phyloP scores from a whole-genome alignment of 2,888 invertebrate genomes.

The Adelognathus sp. region DNA sequence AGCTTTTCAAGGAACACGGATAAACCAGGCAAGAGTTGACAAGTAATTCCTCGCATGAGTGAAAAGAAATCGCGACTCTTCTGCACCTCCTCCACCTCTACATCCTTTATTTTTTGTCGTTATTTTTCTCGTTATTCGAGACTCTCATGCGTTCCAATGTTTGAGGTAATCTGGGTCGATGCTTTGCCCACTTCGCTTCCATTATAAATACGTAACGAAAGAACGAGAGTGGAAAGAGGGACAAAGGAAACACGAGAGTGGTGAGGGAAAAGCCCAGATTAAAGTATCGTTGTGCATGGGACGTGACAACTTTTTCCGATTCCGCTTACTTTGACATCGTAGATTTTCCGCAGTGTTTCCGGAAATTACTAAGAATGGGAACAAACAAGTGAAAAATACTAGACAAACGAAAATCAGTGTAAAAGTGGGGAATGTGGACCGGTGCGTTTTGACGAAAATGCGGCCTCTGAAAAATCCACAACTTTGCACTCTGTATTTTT shows the following conservation, averaged over 20 bases:
- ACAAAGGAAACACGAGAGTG: not conserved
- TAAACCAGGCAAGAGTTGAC: slow-evolving; percentile 25
- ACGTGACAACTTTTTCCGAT: not conserved
- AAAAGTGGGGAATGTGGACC: too few species aligned
- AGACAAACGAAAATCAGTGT: too few species aligned
- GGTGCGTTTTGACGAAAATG: too few species aligned
- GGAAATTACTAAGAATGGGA: not conserved
- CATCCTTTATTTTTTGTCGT: not conserved
- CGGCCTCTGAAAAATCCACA: too few species aligned
- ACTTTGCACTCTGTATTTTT: too few species aligned
- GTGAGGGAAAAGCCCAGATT: not conserved
- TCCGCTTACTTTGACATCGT: not conserved
- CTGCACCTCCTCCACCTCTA: not conserved
- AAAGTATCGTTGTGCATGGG: not conserved
- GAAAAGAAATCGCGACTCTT: slow-evolving; percentile 20
- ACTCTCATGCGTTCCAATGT: slow-evolving; percentile 9
- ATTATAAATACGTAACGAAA: slow-evolving; percentile 23
- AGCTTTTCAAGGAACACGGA: not conserved
- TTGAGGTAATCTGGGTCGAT: slow-evolving; percentile 6
- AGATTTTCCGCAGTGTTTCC: not conserved
- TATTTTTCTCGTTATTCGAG: not conserved
- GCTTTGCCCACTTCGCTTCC: not conserved
- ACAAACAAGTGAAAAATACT: too few species aligned
- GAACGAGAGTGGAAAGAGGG: slow-evolving; percentile 6
- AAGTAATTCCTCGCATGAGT: slow-evolving; percentile 44